Conservation (phyloP, 2,888 invertebrate genomes). For the Sinhomidia bicolor region DNA sequence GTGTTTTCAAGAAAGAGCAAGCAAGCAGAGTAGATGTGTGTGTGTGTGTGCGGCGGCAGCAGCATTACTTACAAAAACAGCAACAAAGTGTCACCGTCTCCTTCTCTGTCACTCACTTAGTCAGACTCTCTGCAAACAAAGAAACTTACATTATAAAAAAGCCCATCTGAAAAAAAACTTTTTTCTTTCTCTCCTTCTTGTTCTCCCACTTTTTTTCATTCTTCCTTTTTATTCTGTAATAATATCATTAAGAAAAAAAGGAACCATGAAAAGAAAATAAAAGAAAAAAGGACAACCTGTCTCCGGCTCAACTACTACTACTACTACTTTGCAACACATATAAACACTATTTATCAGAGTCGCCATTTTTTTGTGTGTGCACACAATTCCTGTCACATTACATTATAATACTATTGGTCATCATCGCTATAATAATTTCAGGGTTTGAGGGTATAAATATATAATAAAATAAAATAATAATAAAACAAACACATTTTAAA, state of each 20-base stretch:
- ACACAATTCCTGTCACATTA: constrained; percentile 18
- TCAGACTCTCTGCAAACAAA: constrained; percentile 32
- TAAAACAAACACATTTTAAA: not conserved
- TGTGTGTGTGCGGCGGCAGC: no score
- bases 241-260: constrained; percentile 41
- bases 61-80: constrained; percentile 23
- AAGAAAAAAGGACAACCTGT: constrained; percentile 49
- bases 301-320: no score
- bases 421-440: not conserved
- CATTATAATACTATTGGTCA: constrained; percentile 23
- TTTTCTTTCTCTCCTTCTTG: not conserved
- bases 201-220: not conserved
- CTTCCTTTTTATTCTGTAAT: constrained; percentile 18
- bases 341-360: constrained; percentile 33
- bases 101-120: constrained; percentile 40
- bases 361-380: not conserved
- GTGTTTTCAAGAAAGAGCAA: constrained; percentile 22
- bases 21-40: constrained; percentile 28
- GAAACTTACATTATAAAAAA: not conserved
- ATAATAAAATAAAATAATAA: no score
- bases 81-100: constrained; percentile 49
- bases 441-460: not conserved
- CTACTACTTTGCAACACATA: no score
- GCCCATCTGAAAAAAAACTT: not conserved
- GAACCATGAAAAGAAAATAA: not conserved